A percentile compares a stretch with the other conserved stretches of the same genome.
phyloP scores from a whole-genome alignment of 2,797 vertebrate species.

The Chlorospingus flavigularis region DNA sequence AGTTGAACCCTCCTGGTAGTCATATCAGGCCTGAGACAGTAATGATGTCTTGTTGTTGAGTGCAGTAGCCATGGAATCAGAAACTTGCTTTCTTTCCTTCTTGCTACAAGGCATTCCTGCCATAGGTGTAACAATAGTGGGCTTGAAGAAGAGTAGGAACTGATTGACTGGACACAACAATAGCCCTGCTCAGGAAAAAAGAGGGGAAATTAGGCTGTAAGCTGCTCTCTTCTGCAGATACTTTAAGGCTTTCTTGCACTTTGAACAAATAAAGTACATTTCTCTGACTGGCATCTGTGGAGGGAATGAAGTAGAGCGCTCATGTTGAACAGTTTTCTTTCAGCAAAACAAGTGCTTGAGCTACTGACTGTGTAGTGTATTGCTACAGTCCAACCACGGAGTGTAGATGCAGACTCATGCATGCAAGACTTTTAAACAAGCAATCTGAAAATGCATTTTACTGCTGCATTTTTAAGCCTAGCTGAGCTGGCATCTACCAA shows the following conservation, averaged over 20 bases:
- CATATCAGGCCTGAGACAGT: not conserved
- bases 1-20: not conserved
- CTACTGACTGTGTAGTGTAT: not conserved
- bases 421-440: not conserved
- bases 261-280: not conserved
- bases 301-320: not conserved
- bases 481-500: not conserved
- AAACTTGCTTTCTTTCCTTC: not conserved
- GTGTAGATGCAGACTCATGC: not conserved
- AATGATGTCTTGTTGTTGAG: not conserved
- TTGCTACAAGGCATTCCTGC: fast-evolving
- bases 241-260: not conserved
- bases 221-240: not conserved
- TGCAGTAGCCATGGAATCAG: not conserved
- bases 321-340: not conserved
- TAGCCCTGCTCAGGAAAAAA: not conserved
- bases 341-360: not conserved
- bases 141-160: not conserved
- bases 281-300: not conserved
- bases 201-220: not conserved
- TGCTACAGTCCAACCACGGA: fast-evolving
- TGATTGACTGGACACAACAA: not conserved
- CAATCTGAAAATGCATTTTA: not conserved
- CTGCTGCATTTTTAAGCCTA: not conserved
- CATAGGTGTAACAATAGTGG: not conserved